Base-by-base conservation (phyloP, 2,113 vertebrate genomes). In the Sinocyclocheilus grahami region DNA sequence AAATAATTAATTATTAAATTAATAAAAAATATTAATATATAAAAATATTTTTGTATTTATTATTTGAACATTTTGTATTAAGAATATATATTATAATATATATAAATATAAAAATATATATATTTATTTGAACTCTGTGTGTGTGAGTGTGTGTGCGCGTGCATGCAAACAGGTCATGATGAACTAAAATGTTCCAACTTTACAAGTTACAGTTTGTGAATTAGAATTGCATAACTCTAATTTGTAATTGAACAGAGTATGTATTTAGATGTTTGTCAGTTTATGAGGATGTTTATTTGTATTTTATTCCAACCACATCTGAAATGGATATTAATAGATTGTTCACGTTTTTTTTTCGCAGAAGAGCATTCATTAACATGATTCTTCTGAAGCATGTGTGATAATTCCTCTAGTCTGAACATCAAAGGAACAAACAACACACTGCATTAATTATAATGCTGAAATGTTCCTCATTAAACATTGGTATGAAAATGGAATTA, bases 391-490 rank as follows among this genome's bases (percentile, higher is more conserved):
- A 48, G 13, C 75, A 5, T 16, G n/a, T 10, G 75, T 16, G 24
- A 27, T 27, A 24, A 16, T 78, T 53, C 24, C 14, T 51, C 46
- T 30, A 30, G 11, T 55, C 9, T 37, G 53, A 37, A n/a, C 77
- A 78, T 78, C 51, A 78, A 58, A 27, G 27, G 5, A 78, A 22
- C 2, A 13, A 33, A 78, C 77, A 60, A n/a, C 77, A 78, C 51
- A 33, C 27, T 58, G 77, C 4, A 55, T 60, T 33, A 37, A 78
- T 78, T 78, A 78, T 13, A 5, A 42, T n/a, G 39, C 18, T 58
- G 77, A 78, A 58, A 58, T 78, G 53, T 60, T 78, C 27, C 77
- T 39, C 51, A 37, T 78, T 78, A 78, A 78, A 78, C 75, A 78
- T n/a, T 2, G 2, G 10, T 78, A 37, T 58, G 22, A 60, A 77